Conservation (phyloP, 2,888 invertebrate species). For the Fragum sueziense region DNA sequence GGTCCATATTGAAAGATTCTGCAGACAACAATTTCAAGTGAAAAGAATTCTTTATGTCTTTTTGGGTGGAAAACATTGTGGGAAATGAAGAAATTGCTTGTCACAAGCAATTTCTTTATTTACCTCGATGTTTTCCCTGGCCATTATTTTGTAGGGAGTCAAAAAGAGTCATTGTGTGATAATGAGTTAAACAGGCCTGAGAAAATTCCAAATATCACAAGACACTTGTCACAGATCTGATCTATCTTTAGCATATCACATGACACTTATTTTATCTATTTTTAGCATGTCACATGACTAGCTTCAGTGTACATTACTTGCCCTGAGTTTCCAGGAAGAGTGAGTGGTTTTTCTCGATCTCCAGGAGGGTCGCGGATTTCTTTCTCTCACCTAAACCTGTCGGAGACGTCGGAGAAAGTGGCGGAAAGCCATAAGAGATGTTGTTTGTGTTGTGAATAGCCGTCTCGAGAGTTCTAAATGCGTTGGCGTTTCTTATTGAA, state of each 20-base stretch:
- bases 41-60: too few relatives aligned
- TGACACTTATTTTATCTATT: constrained; percentile 32
- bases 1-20: too few relatives aligned
- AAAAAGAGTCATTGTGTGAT: too few relatives aligned
- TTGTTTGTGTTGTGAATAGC: constrained; percentile 55
- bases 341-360: constrained; percentile 93
- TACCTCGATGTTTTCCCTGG: neutral
- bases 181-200: too few relatives aligned
- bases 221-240: too few relatives aligned
- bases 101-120: neutral
- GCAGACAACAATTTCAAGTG: too few relatives aligned
- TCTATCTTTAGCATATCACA: too few relatives aligned
- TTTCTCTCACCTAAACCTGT: constrained; percentile 70
- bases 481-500: constrained; percentile 44
- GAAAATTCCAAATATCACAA: too few relatives aligned
- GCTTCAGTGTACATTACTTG: constrained; percentile 81
- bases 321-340: constrained; percentile 95
- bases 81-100: neutral
- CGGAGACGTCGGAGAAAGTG: constrained; percentile 39
- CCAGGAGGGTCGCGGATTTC: constrained; percentile 87
- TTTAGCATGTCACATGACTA: constrained; percentile 58
- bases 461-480: constrained; percentile 50
- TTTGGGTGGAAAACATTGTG: neutral
- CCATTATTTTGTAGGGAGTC: too few relatives aligned
- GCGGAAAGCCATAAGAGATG: constrained; percentile 43